Percentiles rank a stretch among this genome's conserved stretches.
Conservation (phyloP, 2,113 vertebrate species). For the Perccottus glenii region DNA sequence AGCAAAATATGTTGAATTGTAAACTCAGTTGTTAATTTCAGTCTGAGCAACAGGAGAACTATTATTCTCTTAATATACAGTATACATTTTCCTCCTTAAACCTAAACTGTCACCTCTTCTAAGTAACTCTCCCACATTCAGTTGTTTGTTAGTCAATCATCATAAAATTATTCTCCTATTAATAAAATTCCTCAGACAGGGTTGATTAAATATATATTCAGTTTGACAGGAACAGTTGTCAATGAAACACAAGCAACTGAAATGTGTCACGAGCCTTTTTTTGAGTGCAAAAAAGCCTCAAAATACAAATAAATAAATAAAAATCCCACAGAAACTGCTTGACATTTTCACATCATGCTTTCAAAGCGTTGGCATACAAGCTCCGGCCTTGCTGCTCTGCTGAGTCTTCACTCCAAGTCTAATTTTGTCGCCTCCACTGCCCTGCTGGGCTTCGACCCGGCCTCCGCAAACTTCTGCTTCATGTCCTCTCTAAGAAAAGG, state of each 20-base stretch:
- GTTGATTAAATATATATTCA: neutral
- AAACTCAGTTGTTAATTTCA: too few relatives aligned
- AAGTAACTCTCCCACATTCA: too few relatives aligned
- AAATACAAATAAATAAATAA: neutral
- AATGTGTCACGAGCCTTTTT: neutral
- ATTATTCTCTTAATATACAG: too few relatives aligned
- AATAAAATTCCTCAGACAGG: neutral
- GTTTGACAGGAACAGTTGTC: neutral
- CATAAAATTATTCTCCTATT: too few relatives aligned
- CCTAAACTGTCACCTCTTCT: too few relatives aligned
- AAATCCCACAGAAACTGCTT: neutral
- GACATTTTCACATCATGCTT: conserved; percentile 1
- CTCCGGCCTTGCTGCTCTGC: conserved; percentile 33
- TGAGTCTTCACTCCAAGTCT: conserved; percentile 55
- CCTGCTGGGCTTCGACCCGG: conserved; percentile 82
- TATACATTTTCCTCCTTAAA: too few relatives aligned
- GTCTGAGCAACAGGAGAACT: too few relatives aligned
- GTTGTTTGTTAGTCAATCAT: too few relatives aligned
- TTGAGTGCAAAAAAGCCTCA: neutral
- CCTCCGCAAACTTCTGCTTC: conserved; percentile 64
- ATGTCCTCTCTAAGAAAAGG: conserved; percentile 75
- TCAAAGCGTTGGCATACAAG: conserved; percentile 56
- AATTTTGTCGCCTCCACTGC: conserved; percentile 79
- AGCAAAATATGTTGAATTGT: too few relatives aligned
- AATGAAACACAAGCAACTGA: neutral